These are phyloP conservation scores for Bolborhynchus lineola DNA, from an alignment of 2,113 vertebrate genomes.

Conservation along the genomic window DNA sequence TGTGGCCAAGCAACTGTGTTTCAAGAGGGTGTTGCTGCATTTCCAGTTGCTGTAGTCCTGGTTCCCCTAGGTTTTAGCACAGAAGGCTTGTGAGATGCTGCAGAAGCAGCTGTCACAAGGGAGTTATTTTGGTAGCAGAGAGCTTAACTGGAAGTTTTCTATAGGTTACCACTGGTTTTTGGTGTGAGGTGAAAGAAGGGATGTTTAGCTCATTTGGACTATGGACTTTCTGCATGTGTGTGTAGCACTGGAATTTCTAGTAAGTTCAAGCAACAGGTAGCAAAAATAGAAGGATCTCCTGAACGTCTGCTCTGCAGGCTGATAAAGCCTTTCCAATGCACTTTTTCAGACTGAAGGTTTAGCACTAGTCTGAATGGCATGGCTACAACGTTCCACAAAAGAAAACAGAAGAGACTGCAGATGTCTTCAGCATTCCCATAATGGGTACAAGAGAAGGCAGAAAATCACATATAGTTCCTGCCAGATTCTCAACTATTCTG, in stretches of 20 bases:
- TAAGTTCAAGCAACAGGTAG: not conserved
- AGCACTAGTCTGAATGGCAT: not conserved
- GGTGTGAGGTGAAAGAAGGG: not conserved
- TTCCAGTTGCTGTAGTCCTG: not conserved
- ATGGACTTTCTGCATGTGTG: not conserved
- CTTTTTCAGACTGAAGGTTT: not conserved
- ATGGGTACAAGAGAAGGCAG: not conserved
- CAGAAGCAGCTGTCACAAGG: not conserved
- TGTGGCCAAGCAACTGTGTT: not conserved
- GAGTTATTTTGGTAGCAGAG: not conserved
- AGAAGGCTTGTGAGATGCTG: not conserved
- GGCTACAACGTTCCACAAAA: not conserved
- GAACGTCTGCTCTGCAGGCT: not conserved
- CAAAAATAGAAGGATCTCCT: not conserved
- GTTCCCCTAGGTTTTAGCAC: not conserved
- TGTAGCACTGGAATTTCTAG: not conserved
- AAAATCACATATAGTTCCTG: not conserved
- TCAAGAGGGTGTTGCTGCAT: not conserved
- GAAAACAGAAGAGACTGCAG: not conserved
- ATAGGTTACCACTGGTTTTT: fast-evolving
- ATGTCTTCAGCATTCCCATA: not conserved
- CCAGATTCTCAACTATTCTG: not conserved
- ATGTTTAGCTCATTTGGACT: not conserved
- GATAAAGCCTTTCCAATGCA: not conserved
- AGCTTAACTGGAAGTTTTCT: not conserved